Evolutionary conservation across 2,797 vertebrate species (phyloP).

Genomic region (Atherinosoma microstoma): DNA sequence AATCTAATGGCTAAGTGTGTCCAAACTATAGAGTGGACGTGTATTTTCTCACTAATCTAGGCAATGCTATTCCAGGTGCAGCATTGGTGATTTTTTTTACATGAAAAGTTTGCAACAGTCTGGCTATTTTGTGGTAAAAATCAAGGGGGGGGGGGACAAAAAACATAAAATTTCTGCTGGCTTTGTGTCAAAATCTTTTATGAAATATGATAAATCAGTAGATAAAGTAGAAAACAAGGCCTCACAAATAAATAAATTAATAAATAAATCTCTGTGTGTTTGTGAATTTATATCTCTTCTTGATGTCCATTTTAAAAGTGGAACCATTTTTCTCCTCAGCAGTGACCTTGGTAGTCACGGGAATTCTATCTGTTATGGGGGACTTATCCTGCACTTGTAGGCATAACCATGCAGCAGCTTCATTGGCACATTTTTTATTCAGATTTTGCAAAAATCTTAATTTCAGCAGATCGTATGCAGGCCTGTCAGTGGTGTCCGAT

Average conservation of each 20-base stretch:
- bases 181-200: neutral
- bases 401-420: too few relatives aligned
- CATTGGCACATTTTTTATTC: too few relatives aligned
- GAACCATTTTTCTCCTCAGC: neutral
- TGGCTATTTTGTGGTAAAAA: neutral
- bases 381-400: too few relatives aligned
- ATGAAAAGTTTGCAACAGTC: neutral
- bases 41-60: neutral
- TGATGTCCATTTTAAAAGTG: neutral
- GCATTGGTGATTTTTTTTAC: neutral
- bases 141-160: too few relatives aligned
- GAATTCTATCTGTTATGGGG: too few relatives aligned
- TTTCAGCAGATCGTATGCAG: too few relatives aligned
- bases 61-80: neutral
- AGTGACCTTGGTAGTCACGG: too few relatives aligned
- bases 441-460: too few relatives aligned
- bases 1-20: neutral
- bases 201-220: neutral
- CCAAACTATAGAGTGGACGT: neutral
- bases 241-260: constrained; percentile 7
- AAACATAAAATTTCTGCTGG: neutral
- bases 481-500: too few relatives aligned
- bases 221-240: neutral
- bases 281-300: neutral
- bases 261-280: neutral